Base-by-base conservation (phyloP, 2,888 invertebrate genomes). In the Metallyticus violacea region DNA sequence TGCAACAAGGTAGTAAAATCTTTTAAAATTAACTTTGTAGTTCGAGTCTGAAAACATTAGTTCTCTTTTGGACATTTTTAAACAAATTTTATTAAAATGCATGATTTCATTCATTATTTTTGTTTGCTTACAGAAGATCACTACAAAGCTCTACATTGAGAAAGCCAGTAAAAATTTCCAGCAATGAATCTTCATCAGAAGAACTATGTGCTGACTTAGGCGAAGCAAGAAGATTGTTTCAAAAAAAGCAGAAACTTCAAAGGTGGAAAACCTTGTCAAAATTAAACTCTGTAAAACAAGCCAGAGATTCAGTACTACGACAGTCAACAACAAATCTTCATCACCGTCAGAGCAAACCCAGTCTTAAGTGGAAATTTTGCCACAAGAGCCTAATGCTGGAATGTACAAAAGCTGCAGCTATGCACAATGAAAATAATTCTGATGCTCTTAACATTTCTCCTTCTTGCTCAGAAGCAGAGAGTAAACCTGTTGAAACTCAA, bases 361-460 rank as follows among this genome's bases (percentile, higher is more conserved):
- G 83, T 22, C 77, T 83, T 7, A 83, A 83, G 77, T 83, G 83
- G 83, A 83, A 83, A 25, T 83, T 83, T 29, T 83, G 83, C 28
- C 76, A 83, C 25, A 62, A 62, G 22, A 62, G 40, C 15, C 40
- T 62, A 62, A 62, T 62, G 15, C 40, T 62, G 0, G 40, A 62
- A 7, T 22, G 40, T 15, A 62, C 40, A 62, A 22, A 15, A 62
- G 22, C 22, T 4, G 4, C 40, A 62, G 15, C 40, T 15, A 15
- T 40, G 40, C 40, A 62, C 3, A 62, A 81, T 26, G 25, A 26
- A 9, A 76, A 40, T 9, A 22, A 62, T 62, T 62, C 40, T 62
- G 40, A 62, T 62, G 15, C 4, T 62, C n/a, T 77, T 7, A 27
- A 28, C 1, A 77, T 26, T 27, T 86, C 86, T 26, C 77, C 29